Evolutionary conservation across 1,140 invertebrate species (phyloP), one percentile per base, ranked within the genome.

Genomic region (Dinothrombium tinctorium): DNA sequence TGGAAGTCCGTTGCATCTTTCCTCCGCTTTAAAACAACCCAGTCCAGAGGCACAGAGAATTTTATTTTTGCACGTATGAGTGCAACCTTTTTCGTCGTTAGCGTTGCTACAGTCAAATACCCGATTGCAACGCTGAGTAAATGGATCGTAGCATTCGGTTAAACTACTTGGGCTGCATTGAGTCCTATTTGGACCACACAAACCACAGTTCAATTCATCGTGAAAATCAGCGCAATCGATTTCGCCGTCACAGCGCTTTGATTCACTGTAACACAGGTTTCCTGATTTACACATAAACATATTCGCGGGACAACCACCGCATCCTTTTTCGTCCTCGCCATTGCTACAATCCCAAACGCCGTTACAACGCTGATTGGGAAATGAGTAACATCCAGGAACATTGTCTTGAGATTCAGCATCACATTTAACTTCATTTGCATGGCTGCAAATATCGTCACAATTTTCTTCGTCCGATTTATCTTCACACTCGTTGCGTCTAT

Each of bases 171-270:
- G 15, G 2, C 45, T 40, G 36, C 50, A 51, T 33, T 42, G 15
- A 1, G 37, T 42, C 12, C 37, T 22, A 41, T 49, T 47, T 14
- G 25, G 26, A 5, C 37, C 20, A 29, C 48, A 49, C 15, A 43
- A 49, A 3, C 46, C 46, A 41, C 50, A 51, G 8, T 48, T 49
- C 26, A 67, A 69, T 55, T 84, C 79, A 57, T 84, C 81, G 0
- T 69, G 69, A 33, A 80, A 65, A 59, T 82, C 77, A 4, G 73
- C 67, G 54, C 81, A 87, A 53, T 86, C 81, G 19, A 77, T 69
- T 4, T 78, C 64, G 2, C 80, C 80, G 54, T 87, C 80, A 51
- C 82, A 87, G 4, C 74, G 57, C 0, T 65, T 62, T 0, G 74
- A 73, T 2, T 70, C 64, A 0, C 75, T 76, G 41, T 81, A 69